Evolutionary conservation across 1,140 invertebrate species (phyloP).

Genomic region (Glossosoma conforme): DNA sequence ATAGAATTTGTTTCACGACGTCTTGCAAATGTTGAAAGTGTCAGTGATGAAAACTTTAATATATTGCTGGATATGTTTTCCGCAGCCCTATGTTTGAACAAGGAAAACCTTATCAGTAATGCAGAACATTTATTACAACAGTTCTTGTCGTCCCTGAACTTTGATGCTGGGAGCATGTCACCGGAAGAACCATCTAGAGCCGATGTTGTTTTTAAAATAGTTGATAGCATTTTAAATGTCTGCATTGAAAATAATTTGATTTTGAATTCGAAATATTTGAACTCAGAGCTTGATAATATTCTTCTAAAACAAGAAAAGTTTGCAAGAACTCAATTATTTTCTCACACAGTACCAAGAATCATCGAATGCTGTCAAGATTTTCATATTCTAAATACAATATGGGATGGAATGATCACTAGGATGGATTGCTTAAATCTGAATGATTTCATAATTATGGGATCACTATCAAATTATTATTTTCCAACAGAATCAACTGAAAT

Average conservation of each 20-base stretch:
- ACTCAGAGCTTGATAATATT: constrained; percentile 15
- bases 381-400: constrained; percentile 23
- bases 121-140: constrained; percentile 26
- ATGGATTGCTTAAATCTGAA: constrained; percentile 10
- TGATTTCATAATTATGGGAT: constrained; percentile 21
- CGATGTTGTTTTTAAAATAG: constrained; percentile 15
- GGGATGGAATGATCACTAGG: constrained; percentile 18
- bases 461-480: constrained; percentile 28
- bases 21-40: too few species aligned
- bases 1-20: constrained; percentile 18
- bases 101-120: constrained; percentile 12
- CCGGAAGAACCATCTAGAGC: constrained; percentile 3
- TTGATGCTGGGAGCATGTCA: not conserved
- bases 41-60: constrained; percentile 4
- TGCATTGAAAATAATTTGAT: constrained; percentile 10
- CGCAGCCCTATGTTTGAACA: constrained; percentile 11
- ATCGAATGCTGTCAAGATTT: constrained; percentile 25
- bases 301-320: constrained; percentile 13
- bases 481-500: constrained; percentile 3
- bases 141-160: constrained; percentile 9
- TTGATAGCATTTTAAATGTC: constrained; percentile 13
- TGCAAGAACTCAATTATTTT: constrained; percentile 14
- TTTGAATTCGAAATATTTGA: constrained; percentile 16
- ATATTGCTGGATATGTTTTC: constrained; percentile 20
- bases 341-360: constrained; percentile 24